Percentiles rank a stretch among this genome's conserved stretches.
These are phyloP conservation scores for Pterocles orientalis DNA, from an alignment of 2,113 vertebrate species.

Conservation along the genomic window DNA sequence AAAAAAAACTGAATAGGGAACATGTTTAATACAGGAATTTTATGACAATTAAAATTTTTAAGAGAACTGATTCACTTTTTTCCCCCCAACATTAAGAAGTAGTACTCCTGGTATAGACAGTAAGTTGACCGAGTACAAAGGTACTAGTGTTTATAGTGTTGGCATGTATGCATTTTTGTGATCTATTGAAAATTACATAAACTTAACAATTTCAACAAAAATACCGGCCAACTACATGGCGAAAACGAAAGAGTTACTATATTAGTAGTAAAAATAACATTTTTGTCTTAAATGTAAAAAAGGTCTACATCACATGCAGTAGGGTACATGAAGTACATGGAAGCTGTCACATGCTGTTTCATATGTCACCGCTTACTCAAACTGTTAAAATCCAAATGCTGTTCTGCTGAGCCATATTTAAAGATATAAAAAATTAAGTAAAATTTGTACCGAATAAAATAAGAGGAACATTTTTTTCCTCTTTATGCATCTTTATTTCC, in stretches of 20 bases:
- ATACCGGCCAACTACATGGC: background rate
- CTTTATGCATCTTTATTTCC: background rate
- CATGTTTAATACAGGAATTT: background rate
- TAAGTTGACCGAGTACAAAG: background rate
- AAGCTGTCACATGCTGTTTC: fast-evolving
- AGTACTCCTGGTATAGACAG: background rate
- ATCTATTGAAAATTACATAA: background rate
- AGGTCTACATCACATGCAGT: background rate
- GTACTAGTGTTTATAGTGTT: background rate
- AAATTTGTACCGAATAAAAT: background rate
- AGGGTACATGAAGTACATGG: fast-evolving
- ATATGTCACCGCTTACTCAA: background rate
- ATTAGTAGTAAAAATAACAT: background rate
- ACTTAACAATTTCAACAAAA: background rate
- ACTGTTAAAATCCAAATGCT: background rate
- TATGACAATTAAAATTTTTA: background rate
- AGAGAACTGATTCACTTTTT: background rate
- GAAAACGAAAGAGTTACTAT: background rate
- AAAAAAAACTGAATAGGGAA: background rate
- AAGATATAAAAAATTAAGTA: background rate
- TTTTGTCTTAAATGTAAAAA: background rate
- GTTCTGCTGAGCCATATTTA: background rate
- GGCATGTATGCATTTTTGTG: background rate
- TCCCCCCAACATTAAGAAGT: background rate
- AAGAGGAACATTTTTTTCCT: background rate